Percentiles rank a stretch among this genome's conserved stretches.
Conservation (phyloP, 2,888 invertebrate genomes). For the Eristalis tenax region DNA sequence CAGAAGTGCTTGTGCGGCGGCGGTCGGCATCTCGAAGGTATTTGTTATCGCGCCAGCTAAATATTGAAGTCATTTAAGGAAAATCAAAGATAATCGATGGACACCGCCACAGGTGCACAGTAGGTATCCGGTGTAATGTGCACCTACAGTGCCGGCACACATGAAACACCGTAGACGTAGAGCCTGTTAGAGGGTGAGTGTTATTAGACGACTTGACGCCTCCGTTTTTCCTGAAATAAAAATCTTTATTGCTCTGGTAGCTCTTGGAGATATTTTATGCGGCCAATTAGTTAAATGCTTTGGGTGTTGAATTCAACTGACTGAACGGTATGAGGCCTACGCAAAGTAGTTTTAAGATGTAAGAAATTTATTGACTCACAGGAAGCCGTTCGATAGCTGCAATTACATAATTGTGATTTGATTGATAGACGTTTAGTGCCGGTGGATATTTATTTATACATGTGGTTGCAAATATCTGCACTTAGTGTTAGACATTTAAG, state of each 20-base stretch:
- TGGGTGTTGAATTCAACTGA: slow-evolving; percentile 38
- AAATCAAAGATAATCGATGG: slow-evolving; percentile 59
- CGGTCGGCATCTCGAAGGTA: slow-evolving; percentile 29
- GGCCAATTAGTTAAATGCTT: slow-evolving; percentile 61
- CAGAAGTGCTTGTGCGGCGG: slow-evolving; percentile 14
- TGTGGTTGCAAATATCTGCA: background rate
- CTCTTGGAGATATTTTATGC: slow-evolving; percentile 55
- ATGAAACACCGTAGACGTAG: slow-evolving; percentile 55
- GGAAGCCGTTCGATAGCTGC: slow-evolving; percentile 41
- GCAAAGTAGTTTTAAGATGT: background rate
- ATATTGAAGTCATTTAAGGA: slow-evolving; percentile 65
- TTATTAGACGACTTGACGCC: slow-evolving; percentile 78
- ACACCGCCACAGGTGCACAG: slow-evolving; percentile 66
- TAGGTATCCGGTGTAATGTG: slow-evolving; percentile 41
- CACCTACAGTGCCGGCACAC: slow-evolving; percentile 41
- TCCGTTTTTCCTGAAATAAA: slow-evolving; percentile 72
- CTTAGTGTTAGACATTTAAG: background rate
- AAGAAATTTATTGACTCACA: slow-evolving; percentile 35
- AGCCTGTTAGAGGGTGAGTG: slow-evolving; percentile 61
- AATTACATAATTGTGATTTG: slow-evolving; percentile 30
- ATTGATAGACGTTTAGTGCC: background rate
- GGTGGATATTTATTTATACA: background rate
- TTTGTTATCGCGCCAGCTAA: slow-evolving; percentile 55
- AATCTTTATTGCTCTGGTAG: slow-evolving; percentile 58
- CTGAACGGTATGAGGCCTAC: slow-evolving; percentile 2